Conservation (phyloP, 2,113 vertebrate genomes). For the Cryptotis parvus region DNA sequence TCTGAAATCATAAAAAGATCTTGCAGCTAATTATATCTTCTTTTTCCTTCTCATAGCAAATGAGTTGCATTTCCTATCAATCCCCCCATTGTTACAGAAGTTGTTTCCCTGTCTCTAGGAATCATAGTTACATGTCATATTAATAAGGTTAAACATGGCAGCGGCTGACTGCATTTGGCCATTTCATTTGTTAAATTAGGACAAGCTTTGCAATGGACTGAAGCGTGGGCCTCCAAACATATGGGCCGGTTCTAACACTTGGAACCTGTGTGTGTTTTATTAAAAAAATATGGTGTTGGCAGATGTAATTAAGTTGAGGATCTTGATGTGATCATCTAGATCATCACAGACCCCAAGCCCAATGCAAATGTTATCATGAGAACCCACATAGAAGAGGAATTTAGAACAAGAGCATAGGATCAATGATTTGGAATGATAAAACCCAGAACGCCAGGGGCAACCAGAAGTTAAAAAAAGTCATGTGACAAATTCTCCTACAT, state of each 20-base stretch:
- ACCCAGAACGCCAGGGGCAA: no score
- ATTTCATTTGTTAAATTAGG: no score
- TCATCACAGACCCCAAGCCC: neutral
- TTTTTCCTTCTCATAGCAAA: constrained; percentile 2
- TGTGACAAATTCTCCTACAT: neutral
- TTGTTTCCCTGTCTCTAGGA: no score
- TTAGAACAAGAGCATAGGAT: neutral
- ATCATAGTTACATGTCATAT: no score
- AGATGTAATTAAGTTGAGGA: constrained; percentile 5
- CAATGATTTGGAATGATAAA: neutral
- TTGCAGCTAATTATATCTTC: neutral
- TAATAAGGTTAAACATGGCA: no score
- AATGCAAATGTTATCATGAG: neutral
- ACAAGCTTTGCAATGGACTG: neutral
- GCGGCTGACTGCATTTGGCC: no score
- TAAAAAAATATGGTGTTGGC: neutral
- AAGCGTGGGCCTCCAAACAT: neutral
- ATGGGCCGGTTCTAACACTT: neutral
- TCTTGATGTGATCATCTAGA: neutral
- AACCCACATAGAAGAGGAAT: neutral
- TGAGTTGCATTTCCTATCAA: no score
- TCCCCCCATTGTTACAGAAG: no score
- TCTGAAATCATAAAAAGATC: no score
- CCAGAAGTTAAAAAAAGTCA: neutral
- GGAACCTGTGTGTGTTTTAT: neutral